Evolutionary conservation across 64 coral and sea anemone species (phyloP).

Genomic region (Cladopsammia gracilis): DNA sequence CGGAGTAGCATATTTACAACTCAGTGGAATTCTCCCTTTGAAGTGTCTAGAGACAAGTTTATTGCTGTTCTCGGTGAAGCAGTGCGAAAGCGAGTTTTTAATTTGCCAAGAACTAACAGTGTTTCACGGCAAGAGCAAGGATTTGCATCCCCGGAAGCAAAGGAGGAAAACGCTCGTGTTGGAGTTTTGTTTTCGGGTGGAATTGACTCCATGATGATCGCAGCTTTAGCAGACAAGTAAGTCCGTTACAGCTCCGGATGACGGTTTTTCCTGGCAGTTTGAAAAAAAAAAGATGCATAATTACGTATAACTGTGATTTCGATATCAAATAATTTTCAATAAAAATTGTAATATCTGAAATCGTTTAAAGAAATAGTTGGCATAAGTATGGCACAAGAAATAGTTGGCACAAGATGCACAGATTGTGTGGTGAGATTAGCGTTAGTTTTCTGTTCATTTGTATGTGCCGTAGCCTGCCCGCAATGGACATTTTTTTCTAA

Average conservation of each 20-base stretch:
- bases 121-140: background rate
- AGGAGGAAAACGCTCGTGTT: conserved; percentile 24
- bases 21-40: background rate
- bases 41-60: conserved; percentile 40
- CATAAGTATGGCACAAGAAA: no score
- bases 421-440: no score
- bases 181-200: conserved; percentile 97
- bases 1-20: background rate
- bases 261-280: no score
- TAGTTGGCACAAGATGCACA: no score
- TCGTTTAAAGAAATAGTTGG: no score
- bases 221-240: conserved; percentile 93
- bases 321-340: no score
- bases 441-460: no score
- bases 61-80: conserved; percentile 79
- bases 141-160: background rate
- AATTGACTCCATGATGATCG: conserved; percentile 94
- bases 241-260: background rate
- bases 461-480: no score
- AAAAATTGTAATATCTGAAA: no score
- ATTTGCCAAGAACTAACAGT: conserved; percentile 68
- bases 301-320: no score
- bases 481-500: no score
- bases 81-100: conserved; percentile 86
- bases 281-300: no score